Base-by-base conservation (phyloP, 2,797 vertebrate species). In the Buphagus erythrorhynchus region DNA sequence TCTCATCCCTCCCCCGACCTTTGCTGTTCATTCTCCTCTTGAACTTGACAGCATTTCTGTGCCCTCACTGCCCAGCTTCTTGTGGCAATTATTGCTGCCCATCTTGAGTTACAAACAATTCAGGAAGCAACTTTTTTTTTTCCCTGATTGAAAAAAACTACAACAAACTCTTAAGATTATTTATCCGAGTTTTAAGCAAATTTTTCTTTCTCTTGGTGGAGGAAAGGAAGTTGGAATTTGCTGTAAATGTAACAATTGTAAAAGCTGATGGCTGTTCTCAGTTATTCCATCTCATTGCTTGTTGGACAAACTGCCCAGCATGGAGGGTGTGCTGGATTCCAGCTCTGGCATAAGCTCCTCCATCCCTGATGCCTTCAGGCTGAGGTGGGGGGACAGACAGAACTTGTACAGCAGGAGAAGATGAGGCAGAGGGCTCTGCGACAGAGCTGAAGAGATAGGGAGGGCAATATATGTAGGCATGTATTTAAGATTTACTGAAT, bases 341-440 rank as follows among this genome's bases (percentile, higher is more conserved):
- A 62, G 18, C 31, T 80, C 28, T 1, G 6, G 20, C 6, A 13
- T 28, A 49, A 87, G 36, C 6, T 91, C 8, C 15, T 66, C 72
- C 36, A n/a, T 25, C 51, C n/a, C 33, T 36, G 29, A 24, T 36
- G 25, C 22, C n/a, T 54, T 14, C 33, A 29, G 62, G 48, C 12
- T 43, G 49, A 67, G 65, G 38, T 26, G 26, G 3, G 3, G 19
- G 18, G 5, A 42, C 43, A 43, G 11, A 16, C 24, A 79, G 33
- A 46, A 42, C 38, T 33, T 13, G 6, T 8, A 21, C 6, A 24
- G 43, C 5, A 58, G 52, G 49, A 71, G 24, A 48, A 43, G 33
- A 49, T 28, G 13, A 40, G 28, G 29, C 35, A 21, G 29, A 10
- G 3, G 7, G 20, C 2, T 3, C 57, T 76, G 36, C 0, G 0